Base-by-base conservation (phyloP, 2,888 invertebrate species). In the Apodemia mormo region DNA sequence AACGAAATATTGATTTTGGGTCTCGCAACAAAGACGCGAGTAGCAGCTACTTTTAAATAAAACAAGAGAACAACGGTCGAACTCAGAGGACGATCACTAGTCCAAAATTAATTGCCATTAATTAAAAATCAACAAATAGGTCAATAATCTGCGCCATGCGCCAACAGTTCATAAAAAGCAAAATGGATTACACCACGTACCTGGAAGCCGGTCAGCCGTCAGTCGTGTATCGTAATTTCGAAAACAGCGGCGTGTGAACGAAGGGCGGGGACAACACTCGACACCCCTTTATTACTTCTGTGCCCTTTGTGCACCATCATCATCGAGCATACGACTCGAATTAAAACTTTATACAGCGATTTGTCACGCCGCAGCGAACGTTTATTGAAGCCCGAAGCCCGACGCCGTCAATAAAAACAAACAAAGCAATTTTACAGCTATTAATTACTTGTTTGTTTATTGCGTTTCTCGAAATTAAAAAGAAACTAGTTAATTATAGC, bases 261-360 rank as follows among this genome's bases (percentile, higher is more conserved):
- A 78, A 76, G 76, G 76, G 72, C 74, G 81, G 80, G 82, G 81
- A 82, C 79, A 87, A 79, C 87, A 87, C 86, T 88, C 86, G 85
- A 88, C 88, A 87, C 90, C 90, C 90, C 86, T 89, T 90, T 89
- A 91, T 89, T 89, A 88, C 89, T 87, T 85, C 83, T 86, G 86
- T 85, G 85, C 87, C 84, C 90, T 89, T 90, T 90, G 88, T 86
- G 81, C 77, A 80, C 84, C 85, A 82, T 82, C 84, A 85, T 87
- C 86, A 87, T 86, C 85, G 83, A 85, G 82, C 88, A 86, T 85
- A 85, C 85, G 86, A 79, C 82, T 83, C 81, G 83, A 89, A 89
- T 90, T 89, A 89, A 91, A 90, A 86, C 86, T 86, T 84, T 80
- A 85, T 80, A 83, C 81, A 81, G 80, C 80, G 81, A 85, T 86